Evolutionary conservation across 1,140 invertebrate genomes (phyloP), one percentile per base, ranked within the genome.

Genomic region (Bombus vancouverensis): DNA sequence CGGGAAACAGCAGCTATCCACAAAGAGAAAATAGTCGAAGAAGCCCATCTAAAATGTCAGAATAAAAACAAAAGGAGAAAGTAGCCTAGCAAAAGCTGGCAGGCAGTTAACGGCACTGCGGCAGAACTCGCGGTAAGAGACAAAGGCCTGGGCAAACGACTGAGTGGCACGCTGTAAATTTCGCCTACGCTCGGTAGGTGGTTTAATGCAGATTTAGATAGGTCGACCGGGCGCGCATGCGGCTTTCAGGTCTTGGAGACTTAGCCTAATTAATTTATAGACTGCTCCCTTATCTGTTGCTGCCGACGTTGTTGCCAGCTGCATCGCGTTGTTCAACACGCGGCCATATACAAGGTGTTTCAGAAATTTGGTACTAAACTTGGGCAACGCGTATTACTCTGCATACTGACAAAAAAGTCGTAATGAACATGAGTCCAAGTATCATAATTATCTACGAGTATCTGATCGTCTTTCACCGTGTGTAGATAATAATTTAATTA

Each of bases 241-340:
- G 89, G 93, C 93, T 94, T 92, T 93, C 91, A 91, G 90, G 92
- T 92, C 91, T 92, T 91, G 84, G 87, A 92, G 92, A 92, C 91
- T 94, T 92, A 88, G 90, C 86, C 92, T 94, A 94, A 94, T 94
- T 94, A 94, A 94, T 94, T 94, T 94, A 94, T 94, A 93, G 93
- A 92, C 92, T 81, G 91, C 85, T 81, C 86, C 86, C 88, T 93
- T 93, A 93, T 93, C 91, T 92, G 92, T 93, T 92, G 90, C 90
- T 81, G 81, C 87, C 78, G 80, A 86, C 65, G 87, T 84, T 68
- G 83, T 78, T 42, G 75, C 88, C 87, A 71, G 81, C 82, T 88
- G 65, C 68, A 76, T 85, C 71, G 37, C 78, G 68, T 59, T 80
- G 77, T 70, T 70, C 74, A 78, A 83, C 82, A 83, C 42, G 5